Conservation (phyloP, 2,113 vertebrate genomes). For the Onychorhynchus coronatus region DNA sequence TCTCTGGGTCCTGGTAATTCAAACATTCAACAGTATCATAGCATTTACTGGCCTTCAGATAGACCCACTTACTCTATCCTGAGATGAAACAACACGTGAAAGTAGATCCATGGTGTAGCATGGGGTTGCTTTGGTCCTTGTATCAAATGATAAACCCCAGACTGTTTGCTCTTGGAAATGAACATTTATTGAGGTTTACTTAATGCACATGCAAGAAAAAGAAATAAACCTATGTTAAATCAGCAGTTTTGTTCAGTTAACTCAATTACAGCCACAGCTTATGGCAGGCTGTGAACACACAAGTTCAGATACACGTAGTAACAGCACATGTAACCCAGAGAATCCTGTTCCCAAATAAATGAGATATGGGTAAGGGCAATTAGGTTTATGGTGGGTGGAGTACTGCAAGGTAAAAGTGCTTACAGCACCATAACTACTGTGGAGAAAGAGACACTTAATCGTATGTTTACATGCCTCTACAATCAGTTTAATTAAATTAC, state of each 20-base stretch:
- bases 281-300: not conserved
- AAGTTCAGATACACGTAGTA: not conserved
- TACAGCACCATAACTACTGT: not conserved
- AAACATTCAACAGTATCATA: not conserved
- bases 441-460: not conserved
- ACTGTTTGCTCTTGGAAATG: not conserved
- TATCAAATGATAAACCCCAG: not conserved
- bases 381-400: not conserved
- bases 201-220: not conserved
- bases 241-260: not conserved
- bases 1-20: not conserved
- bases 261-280: not conserved
- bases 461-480: conserved; percentile 18
- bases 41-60: not conserved
- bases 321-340: not conserved
- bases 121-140: not conserved
- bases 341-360: not conserved
- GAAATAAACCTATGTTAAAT: not conserved
- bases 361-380: not conserved
- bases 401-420: not conserved
- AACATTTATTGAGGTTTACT: not conserved
- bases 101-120: not conserved
- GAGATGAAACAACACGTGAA: not conserved
- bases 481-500: conserved; percentile 47
- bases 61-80: not conserved